Evolutionary conservation across 2,113 vertebrate species (phyloP).

Genomic region (Alethe castanea): DNA sequence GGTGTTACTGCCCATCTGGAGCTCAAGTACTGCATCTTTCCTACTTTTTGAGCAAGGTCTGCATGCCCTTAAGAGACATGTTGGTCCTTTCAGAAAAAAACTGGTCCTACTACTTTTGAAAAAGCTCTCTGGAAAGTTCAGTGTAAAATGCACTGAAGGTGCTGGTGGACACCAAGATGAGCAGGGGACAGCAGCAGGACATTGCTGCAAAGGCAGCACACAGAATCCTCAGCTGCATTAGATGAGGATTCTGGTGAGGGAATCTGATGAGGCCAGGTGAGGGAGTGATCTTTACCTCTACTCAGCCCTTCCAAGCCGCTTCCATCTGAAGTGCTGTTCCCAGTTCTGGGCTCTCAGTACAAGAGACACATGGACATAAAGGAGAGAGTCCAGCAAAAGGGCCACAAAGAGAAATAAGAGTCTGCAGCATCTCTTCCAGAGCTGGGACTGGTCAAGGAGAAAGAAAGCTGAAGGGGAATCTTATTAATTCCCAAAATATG

Average conservation of each 20-base stretch:
- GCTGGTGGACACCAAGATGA: background rate
- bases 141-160: background rate
- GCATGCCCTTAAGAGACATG: background rate
- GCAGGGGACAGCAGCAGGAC: background rate
- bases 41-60: background rate
- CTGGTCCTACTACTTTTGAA: background rate
- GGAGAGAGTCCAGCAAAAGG: background rate
- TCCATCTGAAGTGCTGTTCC: background rate
- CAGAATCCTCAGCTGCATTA: background rate
- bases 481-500: background rate
- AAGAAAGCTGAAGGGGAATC: background rate
- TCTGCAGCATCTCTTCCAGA: background rate
- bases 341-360: background rate
- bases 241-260: too few species aligned
- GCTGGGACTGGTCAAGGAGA: background rate
- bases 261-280: background rate
- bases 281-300: background rate
- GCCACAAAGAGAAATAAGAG: background rate
- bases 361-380: fast-evolving
- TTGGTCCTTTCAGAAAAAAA: background rate
- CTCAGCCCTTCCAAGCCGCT: background rate
- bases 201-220: background rate
- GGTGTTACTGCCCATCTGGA: background rate
- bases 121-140: background rate
- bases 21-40: background rate